Conservation (phyloP, 2,113 vertebrate genomes). For the Pelecanus crispus region DNA sequence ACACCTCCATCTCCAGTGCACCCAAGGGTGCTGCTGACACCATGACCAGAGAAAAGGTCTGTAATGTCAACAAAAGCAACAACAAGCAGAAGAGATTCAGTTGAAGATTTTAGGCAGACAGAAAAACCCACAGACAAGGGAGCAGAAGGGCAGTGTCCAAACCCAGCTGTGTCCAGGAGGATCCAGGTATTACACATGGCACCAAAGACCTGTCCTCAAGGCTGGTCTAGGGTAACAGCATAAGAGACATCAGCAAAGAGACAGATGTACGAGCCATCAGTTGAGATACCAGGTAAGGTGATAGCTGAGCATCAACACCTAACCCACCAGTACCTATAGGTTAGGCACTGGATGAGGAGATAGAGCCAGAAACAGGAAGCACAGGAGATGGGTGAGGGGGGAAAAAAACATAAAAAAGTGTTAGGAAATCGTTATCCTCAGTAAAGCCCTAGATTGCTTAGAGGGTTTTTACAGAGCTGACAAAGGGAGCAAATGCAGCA, state of each 20-base stretch:
- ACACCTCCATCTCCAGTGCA: background rate
- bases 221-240: background rate
- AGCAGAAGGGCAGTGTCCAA: background rate
- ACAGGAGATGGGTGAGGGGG: background rate
- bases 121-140: background rate
- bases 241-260: background rate
- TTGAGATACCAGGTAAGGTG: background rate
- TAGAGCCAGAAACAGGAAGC: background rate
- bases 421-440: background rate
- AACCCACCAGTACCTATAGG: background rate
- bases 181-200: background rate
- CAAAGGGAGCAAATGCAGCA: background rate
- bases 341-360: background rate
- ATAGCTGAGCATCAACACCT: background rate
- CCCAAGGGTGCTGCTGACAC: background rate
- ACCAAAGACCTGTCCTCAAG: background rate
- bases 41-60: background rate
- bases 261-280: background rate
- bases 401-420: too few species aligned
- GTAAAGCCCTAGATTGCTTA: background rate
- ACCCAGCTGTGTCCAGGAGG: background rate
- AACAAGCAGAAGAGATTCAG: background rate
- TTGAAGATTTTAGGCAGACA: background rate
- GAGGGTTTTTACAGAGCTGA: background rate
- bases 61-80: background rate